A percentile compares a stretch with the other conserved stretches of the same genome.
phyloP scores from a whole-genome alignment of 2,888 invertebrate species.

The Lysandra coridon region DNA sequence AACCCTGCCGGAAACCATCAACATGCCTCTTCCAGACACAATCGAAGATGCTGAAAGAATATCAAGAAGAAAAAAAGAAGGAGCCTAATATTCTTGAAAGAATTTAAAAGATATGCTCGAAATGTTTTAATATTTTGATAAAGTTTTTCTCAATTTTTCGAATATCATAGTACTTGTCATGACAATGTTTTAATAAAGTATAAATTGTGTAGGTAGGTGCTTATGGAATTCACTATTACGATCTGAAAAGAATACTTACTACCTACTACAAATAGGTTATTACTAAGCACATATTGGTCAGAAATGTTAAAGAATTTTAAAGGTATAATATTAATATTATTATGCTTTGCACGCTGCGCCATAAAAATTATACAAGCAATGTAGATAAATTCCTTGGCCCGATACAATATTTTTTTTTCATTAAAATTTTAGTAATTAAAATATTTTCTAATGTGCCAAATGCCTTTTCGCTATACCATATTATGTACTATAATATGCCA shows the following conservation, averaged over 20 bases:
- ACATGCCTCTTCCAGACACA: conserved; percentile 80
- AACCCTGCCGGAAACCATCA: conserved; percentile 83
- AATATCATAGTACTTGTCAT: background rate
- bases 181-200: background rate
- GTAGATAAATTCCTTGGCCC: too few relatives aligned
- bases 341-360: too few relatives aligned
- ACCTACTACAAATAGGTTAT: background rate
- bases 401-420: too few relatives aligned
- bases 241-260: background rate
- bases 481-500: background rate
- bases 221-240: background rate
- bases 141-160: background rate
- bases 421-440: background rate
- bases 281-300: background rate
- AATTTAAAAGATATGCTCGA: background rate
- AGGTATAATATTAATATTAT: background rate
- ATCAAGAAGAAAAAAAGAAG: conserved; percentile 41
- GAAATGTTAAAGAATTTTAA: background rate
- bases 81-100: background rate
- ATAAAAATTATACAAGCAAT: too few relatives aligned
- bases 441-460: background rate
- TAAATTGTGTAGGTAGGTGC: background rate
- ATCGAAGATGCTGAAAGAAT: conserved; percentile 80
- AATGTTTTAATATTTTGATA: background rate
- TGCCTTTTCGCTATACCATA: background rate